A percentile compares a stretch with the other conserved stretches of the same genome.
Evolutionary conservation across 1,140 invertebrate genomes (phyloP).

Genomic region (Drosophila ironensis): DNA sequence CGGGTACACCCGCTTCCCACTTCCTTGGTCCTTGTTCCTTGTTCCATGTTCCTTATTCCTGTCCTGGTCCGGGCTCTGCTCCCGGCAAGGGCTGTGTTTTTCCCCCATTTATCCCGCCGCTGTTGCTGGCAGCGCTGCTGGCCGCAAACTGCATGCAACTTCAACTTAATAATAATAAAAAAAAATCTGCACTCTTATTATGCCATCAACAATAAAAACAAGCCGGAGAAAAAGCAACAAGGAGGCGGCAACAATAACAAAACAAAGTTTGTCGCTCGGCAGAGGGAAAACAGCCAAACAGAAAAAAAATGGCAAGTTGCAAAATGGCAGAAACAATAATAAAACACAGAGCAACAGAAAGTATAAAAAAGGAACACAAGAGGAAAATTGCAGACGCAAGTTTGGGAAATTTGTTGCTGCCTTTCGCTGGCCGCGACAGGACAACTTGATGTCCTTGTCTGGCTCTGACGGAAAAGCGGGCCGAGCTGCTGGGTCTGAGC

Average conservation of each 20-base stretch:
- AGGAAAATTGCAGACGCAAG: conserved; percentile 40
- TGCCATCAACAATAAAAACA: conserved; percentile 75
- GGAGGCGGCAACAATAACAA: conserved; percentile 38
- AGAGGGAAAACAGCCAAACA: conserved; percentile 24
- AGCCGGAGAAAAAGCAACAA: conserved; percentile 15
- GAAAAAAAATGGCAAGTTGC: neutral
- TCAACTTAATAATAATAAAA: conserved; percentile 72
- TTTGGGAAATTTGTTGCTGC: conserved; percentile 42
- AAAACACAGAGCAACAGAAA: conserved; percentile 32
- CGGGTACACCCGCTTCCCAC: too few relatives aligned
- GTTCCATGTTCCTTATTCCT: conserved; percentile 2
- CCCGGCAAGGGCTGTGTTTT: neutral
- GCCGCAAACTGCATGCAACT: conserved; percentile 66
- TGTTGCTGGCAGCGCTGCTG: conserved; percentile 29
- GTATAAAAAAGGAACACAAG: conserved; percentile 33
- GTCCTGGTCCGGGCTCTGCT: neutral
- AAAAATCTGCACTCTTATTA: conserved; percentile 73
- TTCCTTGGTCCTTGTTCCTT: conserved; percentile 4
- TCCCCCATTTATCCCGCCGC: conserved; percentile 12
- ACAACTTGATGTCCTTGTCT: conserved; percentile 50
- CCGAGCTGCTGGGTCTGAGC: neutral
- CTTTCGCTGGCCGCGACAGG: conserved; percentile 34
- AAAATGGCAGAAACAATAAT: neutral
- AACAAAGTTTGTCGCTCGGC: conserved; percentile 57
- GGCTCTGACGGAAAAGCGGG: conserved; percentile 17